Evolutionary conservation across 2,113 vertebrate genomes (phyloP).

Genomic region (Semnornis frantzii): DNA sequence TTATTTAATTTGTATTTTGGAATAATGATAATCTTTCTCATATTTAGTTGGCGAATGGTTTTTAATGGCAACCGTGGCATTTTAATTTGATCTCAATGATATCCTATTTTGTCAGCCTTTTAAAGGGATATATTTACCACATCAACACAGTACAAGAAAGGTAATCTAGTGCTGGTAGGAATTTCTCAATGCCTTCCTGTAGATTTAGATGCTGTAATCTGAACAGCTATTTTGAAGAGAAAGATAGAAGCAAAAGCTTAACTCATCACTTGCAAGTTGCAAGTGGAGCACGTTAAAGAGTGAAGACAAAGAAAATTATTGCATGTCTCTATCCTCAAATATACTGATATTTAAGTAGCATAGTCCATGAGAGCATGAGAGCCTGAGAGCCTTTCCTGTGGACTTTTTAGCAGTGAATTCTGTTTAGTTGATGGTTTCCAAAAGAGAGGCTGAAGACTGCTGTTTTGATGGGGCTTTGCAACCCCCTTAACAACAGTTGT

Average conservation of each 20-base stretch:
- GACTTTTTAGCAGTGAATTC: background rate
- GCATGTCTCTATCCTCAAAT: background rate
- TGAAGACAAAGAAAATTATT: background rate
- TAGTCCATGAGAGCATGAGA: too few relatives aligned
- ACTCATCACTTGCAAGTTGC: background rate
- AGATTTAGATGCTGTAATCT: background rate
- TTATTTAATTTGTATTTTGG: background rate
- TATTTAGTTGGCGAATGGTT: background rate
- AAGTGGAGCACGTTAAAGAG: background rate
- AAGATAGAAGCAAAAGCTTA: background rate
- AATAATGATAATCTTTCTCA: background rate
- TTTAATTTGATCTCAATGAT: background rate
- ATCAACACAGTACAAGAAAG: background rate
- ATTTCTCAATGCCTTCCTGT: background rate
- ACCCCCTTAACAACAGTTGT: background rate
- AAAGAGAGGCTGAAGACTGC: background rate
- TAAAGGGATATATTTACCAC: background rate
- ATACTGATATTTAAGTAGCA: background rate
- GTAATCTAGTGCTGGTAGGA: background rate
- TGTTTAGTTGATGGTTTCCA: background rate
- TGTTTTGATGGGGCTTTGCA: conserved; percentile 1
- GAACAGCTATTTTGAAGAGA: background rate
- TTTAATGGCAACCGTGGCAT: background rate
- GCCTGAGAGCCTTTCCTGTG: background rate
- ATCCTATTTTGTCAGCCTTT: background rate